Conservation (phyloP, 2,888 invertebrate species). For the Lepidonotus clava region DNA sequence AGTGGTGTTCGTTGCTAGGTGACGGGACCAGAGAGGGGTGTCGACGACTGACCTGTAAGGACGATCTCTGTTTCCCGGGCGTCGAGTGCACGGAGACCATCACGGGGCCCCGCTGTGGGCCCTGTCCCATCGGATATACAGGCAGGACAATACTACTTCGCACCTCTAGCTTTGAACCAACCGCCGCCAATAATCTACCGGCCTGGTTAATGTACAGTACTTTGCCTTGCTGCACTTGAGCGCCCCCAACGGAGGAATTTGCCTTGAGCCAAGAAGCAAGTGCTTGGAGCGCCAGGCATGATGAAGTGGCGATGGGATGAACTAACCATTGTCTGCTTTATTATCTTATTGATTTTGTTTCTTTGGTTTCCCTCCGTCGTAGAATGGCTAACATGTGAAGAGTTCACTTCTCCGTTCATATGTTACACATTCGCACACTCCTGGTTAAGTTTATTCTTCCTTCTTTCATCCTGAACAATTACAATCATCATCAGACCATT, state of each 20-base stretch:
- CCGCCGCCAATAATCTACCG: background rate
- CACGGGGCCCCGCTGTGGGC: slow-evolving; percentile 83
- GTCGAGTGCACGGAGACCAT: slow-evolving; percentile 75
- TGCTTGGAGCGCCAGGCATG: slow-evolving; percentile 26
- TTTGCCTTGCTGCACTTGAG: slow-evolving; percentile 28
- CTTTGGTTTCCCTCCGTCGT: too few relatives aligned
- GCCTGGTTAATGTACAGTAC: slow-evolving; percentile 4
- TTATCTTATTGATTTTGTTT: too few relatives aligned
- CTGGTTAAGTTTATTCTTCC: too few relatives aligned
- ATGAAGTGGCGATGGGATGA: background rate
- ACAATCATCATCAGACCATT: too few relatives aligned
- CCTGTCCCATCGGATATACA: slow-evolving; percentile 53
- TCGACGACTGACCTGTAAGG: slow-evolving; percentile 83
- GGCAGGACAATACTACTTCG: slow-evolving; percentile 80
- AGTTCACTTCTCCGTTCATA: background rate
- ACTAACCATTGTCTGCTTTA: background rate
- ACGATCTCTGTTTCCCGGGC: slow-evolving; percentile 87
- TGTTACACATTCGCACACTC: background rate
- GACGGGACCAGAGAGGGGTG: slow-evolving; percentile 60
- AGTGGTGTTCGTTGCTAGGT: slow-evolving; percentile 53
- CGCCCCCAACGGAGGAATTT: background rate
- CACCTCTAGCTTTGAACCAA: background rate
- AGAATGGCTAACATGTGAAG: background rate
- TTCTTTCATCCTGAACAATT: too few relatives aligned
- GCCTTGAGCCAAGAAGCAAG: background rate